Evolutionary conservation across 2,113 vertebrate genomes (phyloP).

Genomic region (Rhinogobius similis): DNA sequence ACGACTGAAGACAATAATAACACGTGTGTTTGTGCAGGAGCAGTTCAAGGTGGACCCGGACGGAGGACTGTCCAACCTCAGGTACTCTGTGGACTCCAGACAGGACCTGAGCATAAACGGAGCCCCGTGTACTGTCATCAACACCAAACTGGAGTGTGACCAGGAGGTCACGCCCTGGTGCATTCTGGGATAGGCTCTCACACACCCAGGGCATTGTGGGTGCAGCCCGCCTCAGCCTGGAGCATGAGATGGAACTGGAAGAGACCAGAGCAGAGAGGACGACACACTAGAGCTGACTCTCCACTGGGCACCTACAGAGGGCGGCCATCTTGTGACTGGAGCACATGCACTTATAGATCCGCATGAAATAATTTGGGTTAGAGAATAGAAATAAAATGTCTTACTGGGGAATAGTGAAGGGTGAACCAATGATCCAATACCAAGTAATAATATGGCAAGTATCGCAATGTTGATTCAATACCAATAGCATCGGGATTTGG

Average conservation of each 20-base stretch:
- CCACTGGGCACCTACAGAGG: not conserved
- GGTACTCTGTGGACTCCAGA: constrained; percentile 85
- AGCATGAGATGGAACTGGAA: not conserved
- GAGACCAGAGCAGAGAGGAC: not conserved
- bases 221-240: not conserved
- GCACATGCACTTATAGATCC: not conserved
- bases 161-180: constrained; percentile 90
- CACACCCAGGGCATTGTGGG: not conserved
- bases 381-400: no score
- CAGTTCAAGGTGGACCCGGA: constrained; percentile 95
- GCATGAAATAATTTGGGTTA: no score
- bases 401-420: no score
- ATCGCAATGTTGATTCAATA: no score
- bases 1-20: not conserved
- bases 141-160: constrained; percentile 88
- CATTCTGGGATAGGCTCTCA: constrained; percentile 66
- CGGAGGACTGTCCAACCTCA: constrained; percentile 89
- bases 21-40: constrained; percentile 75
- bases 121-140: constrained; percentile 89
- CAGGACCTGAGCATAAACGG: constrained; percentile 85
- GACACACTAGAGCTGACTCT: not conserved
- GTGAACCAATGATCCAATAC: no score
- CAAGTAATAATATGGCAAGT: no score
- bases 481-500: no score
- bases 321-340: not conserved